Conservation (phyloP, 2,888 invertebrate species). For the Barypeithes pellucidus region DNA sequence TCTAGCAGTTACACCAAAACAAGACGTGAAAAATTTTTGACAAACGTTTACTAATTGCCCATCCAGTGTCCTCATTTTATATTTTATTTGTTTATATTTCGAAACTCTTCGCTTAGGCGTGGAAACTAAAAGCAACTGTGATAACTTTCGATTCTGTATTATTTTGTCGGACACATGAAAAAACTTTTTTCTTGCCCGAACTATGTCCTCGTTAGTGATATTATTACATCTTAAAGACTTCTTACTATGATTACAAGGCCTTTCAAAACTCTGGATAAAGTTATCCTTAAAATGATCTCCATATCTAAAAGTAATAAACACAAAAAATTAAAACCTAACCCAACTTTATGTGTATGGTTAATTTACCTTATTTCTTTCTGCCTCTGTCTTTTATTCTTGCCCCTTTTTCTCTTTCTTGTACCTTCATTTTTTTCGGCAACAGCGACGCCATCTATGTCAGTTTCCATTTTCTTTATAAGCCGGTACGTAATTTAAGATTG, state of each 20-base stretch:
- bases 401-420: no score
- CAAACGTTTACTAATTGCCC: background rate
- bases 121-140: background rate
- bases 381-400: no score
- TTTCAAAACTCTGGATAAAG: background rate
- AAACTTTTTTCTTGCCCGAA: no score
- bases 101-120: background rate
- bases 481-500: no score
- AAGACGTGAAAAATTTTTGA: background rate
- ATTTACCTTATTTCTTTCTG: no score
- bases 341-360: background rate
- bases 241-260: background rate
- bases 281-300: background rate
- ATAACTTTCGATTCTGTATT: background rate
- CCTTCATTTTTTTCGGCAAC: no score
- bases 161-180: background rate
- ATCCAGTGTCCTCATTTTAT: background rate
- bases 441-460: no score
- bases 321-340: background rate
- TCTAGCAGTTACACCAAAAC: background rate
- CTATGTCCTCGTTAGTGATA: no score
- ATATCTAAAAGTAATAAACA: background rate
- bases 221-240: background rate
- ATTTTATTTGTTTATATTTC: background rate
- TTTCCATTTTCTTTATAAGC: no score